These are phyloP conservation scores for Poliocrania exsul DNA, from an alignment of 2,797 vertebrate species.

Conservation along the genomic window DNA sequence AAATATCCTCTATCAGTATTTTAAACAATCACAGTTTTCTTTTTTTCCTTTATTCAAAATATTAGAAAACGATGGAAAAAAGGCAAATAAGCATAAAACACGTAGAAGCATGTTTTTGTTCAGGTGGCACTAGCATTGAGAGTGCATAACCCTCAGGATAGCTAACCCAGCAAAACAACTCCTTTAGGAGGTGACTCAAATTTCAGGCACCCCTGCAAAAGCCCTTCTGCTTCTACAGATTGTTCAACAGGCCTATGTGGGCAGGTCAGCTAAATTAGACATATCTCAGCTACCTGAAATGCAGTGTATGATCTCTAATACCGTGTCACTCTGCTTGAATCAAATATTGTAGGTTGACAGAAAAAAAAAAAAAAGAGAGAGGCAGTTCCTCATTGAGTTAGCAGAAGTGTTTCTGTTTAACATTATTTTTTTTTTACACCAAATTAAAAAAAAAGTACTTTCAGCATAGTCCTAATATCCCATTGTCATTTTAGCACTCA, in stretches of 20 bases:
- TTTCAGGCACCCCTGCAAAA: not conserved
- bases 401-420: not conserved
- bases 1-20: not conserved
- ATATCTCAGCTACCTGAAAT: not conserved
- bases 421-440: not conserved
- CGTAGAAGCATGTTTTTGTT: not conserved
- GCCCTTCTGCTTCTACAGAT: not conserved
- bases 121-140: not conserved
- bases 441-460: not conserved
- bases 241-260: not conserved
- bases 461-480: not conserved
- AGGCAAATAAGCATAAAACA: not conserved
- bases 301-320: not conserved
- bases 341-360: not conserved
- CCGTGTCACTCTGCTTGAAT: not conserved
- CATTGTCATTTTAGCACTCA: not conserved
- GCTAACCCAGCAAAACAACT: not conserved
- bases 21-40: not conserved
- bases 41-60: not conserved
- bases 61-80: not conserved
- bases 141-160: not conserved
- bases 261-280: not conserved
- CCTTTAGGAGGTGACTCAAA: not conserved
- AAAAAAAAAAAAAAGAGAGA: rapidly evolving
- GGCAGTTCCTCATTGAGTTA: not conserved